Conservation (phyloP, 2,113 vertebrate genomes). For the Xiphias gladius region DNA sequence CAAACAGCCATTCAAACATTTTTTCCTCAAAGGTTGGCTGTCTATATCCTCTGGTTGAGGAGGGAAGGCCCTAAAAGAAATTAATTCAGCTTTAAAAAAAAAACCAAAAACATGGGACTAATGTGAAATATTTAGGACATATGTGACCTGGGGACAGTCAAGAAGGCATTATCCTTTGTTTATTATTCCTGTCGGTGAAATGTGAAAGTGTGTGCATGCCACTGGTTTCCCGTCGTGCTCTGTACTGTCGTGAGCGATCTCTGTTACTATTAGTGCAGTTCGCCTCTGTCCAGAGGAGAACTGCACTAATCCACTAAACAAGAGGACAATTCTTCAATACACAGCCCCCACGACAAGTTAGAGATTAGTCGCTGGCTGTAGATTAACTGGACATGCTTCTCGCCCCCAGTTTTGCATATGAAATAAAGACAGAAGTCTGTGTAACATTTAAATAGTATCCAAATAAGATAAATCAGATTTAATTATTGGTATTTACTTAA, state of each 20-base stretch:
- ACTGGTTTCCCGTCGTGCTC: slow-evolving; percentile 4
- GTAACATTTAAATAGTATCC: not conserved
- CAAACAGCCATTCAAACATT: not conserved
- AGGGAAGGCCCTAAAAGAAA: slow-evolving; percentile 1
- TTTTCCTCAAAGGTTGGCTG: not conserved
- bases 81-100: slow-evolving; percentile 4
- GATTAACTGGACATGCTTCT: slow-evolving; percentile 59
- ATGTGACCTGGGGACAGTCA: not conserved
- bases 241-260: not conserved
- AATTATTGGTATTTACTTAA: slow-evolving; percentile 2
- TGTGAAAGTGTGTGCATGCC: slow-evolving; percentile 15
- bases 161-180: not conserved
- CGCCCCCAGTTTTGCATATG: slow-evolving; percentile 3
- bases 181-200: not conserved
- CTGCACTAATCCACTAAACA: slow-evolving; percentile 76
- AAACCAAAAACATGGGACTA: not conserved
- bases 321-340: slow-evolving; percentile 71
- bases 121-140: not conserved
- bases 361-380: slow-evolving; percentile 67
- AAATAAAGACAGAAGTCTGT: slow-evolving; percentile 17
- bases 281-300: slow-evolving; percentile 26
- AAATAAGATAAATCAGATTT: not conserved
- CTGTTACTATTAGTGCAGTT: not conserved
- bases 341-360: slow-evolving; percentile 47
- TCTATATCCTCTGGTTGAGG: not conserved